These are phyloP conservation scores for Penaeus vannamei DNA, from an alignment of 1,140 invertebrate species.

Conservation along the genomic window DNA sequence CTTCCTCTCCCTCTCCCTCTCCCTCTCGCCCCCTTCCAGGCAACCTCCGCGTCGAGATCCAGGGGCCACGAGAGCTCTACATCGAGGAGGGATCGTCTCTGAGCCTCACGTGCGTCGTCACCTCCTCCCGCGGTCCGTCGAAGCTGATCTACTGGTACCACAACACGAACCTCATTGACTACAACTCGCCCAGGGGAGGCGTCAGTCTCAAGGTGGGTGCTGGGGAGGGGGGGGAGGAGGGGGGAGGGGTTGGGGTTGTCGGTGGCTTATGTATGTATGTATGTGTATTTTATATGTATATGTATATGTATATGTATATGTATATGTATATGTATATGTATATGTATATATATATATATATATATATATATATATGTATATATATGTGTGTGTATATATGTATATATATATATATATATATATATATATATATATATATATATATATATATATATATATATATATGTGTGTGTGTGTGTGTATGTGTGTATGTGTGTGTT, in stretches of 20 bases:
- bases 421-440: background rate
- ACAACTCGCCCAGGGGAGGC: conserved; percentile 45
- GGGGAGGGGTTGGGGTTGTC: too few species aligned
- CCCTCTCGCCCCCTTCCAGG: background rate
- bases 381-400: background rate
- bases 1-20: background rate
- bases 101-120: conserved; percentile 20
- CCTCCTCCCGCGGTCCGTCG: background rate
- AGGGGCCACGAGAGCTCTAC: conserved; percentile 9
- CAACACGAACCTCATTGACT: conserved; percentile 38
- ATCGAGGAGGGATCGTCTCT: conserved; percentile 15
- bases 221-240: background rate
- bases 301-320: conserved; percentile 12
- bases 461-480: conserved; percentile 3
- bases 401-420: background rate
- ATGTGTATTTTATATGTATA: background rate
- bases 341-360: conserved; percentile 32
- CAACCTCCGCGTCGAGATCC: conserved; percentile 32
- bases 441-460: conserved; percentile 31
- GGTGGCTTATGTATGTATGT: too few species aligned
- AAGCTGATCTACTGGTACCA: conserved; percentile 38
- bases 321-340: conserved; percentile 32
- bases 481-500: background rate
- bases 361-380: conserved; percentile 2
- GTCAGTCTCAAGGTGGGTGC: conserved; percentile 13